A percentile compares a stretch with the other conserved stretches of the same genome.
These are phyloP conservation scores for Hypomecis punctinalis DNA, from an alignment of 2,888 invertebrate species.

Conservation along the genomic window DNA sequence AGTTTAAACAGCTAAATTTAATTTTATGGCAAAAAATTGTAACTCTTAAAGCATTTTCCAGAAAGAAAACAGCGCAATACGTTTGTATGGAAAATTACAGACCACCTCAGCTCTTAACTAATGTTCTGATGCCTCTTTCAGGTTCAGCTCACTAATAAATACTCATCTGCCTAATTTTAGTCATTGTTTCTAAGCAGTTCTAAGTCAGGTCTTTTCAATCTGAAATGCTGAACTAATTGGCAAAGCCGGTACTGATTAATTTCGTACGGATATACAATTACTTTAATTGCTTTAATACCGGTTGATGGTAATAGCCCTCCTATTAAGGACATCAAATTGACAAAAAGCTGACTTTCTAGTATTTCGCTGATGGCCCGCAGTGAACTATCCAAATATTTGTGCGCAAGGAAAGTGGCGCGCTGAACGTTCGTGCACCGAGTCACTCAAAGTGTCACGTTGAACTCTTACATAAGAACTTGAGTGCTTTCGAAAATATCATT, in stretches of 20 bases:
- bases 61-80: too few species aligned
- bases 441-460: constrained; percentile 80
- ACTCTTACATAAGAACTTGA: constrained; percentile 82
- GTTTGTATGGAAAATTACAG: too few species aligned
- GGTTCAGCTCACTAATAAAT: too few species aligned
- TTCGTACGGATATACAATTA: constrained; percentile 38
- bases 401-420: constrained; percentile 80
- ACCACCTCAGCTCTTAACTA: too few species aligned
- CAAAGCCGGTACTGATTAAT: constrained; percentile 39
- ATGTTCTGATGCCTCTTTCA: too few species aligned
- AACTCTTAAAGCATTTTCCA: too few species aligned
- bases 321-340: constrained; percentile 47
- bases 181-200: not conserved
- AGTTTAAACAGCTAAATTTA: too few species aligned
- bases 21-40: too few species aligned
- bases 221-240: constrained; percentile 39
- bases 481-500: constrained; percentile 83
- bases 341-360: constrained; percentile 46
- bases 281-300: constrained; percentile 43
- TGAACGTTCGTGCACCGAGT: constrained; percentile 67
- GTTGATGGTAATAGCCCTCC: constrained; percentile 43
- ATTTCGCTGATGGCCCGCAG: constrained; percentile 43
- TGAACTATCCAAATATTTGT: constrained; percentile 73
- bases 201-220: constrained; percentile 15
- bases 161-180: too few species aligned